These are phyloP conservation scores for Xenopus tropicalis DNA, from an alignment of 2,113 vertebrate species.

Conservation along the genomic window DNA sequence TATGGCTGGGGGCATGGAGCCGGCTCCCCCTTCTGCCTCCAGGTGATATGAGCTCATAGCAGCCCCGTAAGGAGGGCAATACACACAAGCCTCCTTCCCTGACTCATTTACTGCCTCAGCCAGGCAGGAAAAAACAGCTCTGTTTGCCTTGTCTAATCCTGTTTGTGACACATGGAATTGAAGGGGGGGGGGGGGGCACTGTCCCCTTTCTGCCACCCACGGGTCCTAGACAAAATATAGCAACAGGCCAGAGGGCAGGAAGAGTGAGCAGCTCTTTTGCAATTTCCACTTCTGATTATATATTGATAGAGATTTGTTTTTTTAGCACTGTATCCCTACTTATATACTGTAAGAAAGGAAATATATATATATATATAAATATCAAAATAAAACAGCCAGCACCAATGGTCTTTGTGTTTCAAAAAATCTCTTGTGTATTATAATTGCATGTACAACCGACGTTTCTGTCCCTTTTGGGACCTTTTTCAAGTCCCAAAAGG, in stretches of 20 bases:
- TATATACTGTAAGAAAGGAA: too few species aligned
- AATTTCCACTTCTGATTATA: too few species aligned
- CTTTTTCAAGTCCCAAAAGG: too few species aligned
- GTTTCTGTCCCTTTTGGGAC: too few species aligned
- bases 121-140: constrained; percentile 43
- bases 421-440: too few species aligned
- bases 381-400: too few species aligned
- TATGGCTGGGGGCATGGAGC: neutral
- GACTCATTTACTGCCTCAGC: constrained; percentile 28
- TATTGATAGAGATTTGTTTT: too few species aligned
- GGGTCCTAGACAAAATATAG: constrained; percentile 33
- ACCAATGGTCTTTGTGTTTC: too few species aligned
- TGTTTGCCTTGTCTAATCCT: constrained; percentile 41
- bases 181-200: constrained; percentile 14
- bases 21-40: constrained; percentile 11
- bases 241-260: constrained; percentile 2
- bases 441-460: too few species aligned
- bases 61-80: constrained; percentile 9
- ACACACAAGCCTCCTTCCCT: constrained; percentile 33
- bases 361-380: too few species aligned
- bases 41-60: constrained; percentile 40
- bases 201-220: constrained; percentile 39
- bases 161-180: constrained; percentile 39
- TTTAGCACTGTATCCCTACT: too few species aligned
- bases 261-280: neutral